A percentile compares a stretch with the other conserved stretches of the same genome.
Conservation (phyloP, 2,113 vertebrate genomes). For the Alouatta palliata region DNA sequence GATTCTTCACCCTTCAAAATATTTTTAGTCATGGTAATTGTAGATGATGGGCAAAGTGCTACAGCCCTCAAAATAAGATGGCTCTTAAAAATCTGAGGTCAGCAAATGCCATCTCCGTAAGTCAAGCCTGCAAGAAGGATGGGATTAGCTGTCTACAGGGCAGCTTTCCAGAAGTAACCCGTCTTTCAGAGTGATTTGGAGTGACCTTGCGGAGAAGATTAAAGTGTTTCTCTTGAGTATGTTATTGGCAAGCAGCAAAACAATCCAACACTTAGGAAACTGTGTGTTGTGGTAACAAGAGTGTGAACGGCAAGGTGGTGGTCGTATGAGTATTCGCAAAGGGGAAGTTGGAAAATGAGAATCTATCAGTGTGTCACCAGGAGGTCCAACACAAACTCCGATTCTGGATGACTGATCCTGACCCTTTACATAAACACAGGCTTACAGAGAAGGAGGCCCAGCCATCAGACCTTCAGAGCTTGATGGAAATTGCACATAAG, state of each 20-base stretch:
- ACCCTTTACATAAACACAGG: neutral
- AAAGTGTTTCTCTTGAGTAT: neutral
- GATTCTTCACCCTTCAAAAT: neutral
- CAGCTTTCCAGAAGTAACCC: constrained; percentile 61
- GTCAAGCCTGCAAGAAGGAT: constrained; percentile 49
- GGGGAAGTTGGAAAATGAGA: neutral
- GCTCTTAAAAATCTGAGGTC: constrained; percentile 34
- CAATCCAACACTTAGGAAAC: neutral
- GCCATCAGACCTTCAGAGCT: too few relatives aligned
- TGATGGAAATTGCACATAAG: neutral
- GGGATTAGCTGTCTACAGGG: constrained; percentile 67
- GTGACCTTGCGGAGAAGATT: constrained; percentile 17
- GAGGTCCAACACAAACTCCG: neutral
- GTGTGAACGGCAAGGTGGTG: neutral
- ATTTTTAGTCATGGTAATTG: constrained; percentile 68
- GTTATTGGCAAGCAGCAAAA: constrained; percentile 21
- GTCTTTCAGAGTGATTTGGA: constrained; percentile 38
- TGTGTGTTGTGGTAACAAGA: constrained; percentile 22
- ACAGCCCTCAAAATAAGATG: constrained; percentile 54
- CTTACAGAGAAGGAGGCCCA: neutral
- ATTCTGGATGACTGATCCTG: neutral
- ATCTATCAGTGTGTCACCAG: neutral
- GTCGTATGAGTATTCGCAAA: neutral
- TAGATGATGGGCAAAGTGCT: neutral
- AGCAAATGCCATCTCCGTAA: constrained; percentile 63